These are phyloP conservation scores for Parthenolecanium corni DNA, from an alignment of 2,888 invertebrate species.

Conservation along the genomic window DNA sequence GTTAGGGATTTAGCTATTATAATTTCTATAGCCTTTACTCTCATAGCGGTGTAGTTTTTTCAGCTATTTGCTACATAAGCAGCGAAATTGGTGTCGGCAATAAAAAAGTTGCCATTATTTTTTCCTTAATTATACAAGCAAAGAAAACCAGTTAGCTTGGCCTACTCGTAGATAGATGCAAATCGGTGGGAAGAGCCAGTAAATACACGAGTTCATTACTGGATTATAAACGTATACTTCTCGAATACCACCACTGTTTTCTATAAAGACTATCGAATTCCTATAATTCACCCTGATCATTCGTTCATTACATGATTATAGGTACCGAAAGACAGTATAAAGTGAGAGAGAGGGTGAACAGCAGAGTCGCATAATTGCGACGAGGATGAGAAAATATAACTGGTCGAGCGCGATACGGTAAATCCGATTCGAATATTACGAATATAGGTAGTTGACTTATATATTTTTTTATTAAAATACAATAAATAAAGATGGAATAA, in stretches of 20 bases:
- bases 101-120: too few species aligned
- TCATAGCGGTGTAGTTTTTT: too few species aligned
- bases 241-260: not conserved
- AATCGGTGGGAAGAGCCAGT: too few species aligned
- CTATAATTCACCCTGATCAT: not conserved
- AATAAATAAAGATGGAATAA: slow-evolving; percentile 8
- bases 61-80: too few species aligned
- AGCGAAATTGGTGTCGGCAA: too few species aligned
- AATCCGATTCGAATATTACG: slow-evolving; percentile 2
- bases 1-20: too few species aligned
- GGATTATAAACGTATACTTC: slow-evolving; percentile 11
- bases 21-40: too few species aligned
- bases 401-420: not conserved
- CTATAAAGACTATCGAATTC: slow-evolving; percentile 1
- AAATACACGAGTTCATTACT: not conserved
- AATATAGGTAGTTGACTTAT: slow-evolving; percentile 14
- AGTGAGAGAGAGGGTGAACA: not conserved
- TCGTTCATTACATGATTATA: not conserved
- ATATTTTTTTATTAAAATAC: slow-evolving; percentile 21
- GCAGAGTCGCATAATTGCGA: too few species aligned
- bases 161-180: too few species aligned
- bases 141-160: too few species aligned
- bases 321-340: not conserved
- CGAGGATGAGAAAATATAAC: not conserved
- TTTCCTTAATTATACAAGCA: too few species aligned